phyloP scores from a whole-genome alignment of 2,113 vertebrate genomes.

The Lanius ludovicianus region DNA sequence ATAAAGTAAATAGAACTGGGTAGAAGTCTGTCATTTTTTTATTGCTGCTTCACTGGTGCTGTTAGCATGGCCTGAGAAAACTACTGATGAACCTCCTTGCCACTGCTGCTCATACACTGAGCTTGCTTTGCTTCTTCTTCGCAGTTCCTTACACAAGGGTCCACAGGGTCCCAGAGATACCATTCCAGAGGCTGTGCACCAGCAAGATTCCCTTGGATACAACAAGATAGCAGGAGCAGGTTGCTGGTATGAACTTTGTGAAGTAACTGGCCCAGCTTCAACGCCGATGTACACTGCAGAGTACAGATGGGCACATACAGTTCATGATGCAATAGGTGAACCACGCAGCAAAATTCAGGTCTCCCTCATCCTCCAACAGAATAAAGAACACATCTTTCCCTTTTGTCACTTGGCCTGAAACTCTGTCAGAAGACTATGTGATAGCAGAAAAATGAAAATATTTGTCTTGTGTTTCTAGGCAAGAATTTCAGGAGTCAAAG shows the following conservation, averaged over 20 bases:
- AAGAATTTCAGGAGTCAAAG: background rate
- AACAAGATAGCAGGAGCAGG: background rate
- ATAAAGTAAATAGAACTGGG: background rate
- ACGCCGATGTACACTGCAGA: background rate
- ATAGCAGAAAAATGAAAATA: background rate
- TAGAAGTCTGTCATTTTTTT: background rate
- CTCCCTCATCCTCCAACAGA: background rate
- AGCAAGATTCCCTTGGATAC: background rate
- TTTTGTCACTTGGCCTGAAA: background rate
- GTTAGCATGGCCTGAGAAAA: background rate
- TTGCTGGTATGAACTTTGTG: background rate
- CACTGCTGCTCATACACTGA: background rate
- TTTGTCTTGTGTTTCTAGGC: background rate
- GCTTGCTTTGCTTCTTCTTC: background rate
- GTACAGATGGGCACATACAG: background rate
- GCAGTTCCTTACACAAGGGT: background rate
- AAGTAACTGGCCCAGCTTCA: background rate
- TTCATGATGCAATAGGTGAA: background rate
- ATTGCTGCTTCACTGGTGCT: background rate
- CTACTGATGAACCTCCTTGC: background rate
- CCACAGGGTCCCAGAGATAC: background rate
- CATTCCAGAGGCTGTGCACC: background rate
- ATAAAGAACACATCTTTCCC: background rate
- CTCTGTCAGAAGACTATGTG: background rate
- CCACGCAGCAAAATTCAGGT: accelerated